A percentile compares a stretch with the other conserved stretches of the same genome.
phyloP scores from a whole-genome alignment of 1,140 invertebrate genomes.

The Eumeta japonica region DNA sequence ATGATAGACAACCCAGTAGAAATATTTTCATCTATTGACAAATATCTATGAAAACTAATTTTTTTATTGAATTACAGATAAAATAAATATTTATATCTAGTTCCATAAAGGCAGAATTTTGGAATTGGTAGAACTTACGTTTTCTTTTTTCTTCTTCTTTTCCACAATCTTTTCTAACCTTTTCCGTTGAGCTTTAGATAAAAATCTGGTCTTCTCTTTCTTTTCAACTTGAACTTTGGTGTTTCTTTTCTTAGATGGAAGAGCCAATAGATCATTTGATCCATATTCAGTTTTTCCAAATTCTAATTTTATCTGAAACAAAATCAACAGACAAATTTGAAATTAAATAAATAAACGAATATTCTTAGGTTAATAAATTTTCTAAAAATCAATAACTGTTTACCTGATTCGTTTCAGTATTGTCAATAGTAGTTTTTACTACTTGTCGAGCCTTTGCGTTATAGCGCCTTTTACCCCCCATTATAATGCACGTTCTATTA shows the following conservation, averaged over 20 bases:
- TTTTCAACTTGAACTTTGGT: slow-evolving; percentile 66
- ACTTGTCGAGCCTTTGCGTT: slow-evolving; percentile 77
- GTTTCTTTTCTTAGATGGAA: slow-evolving; percentile 80
- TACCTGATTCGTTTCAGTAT: slow-evolving; percentile 70
- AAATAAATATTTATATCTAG: background rate
- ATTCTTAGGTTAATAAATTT: slow-evolving; percentile 3
- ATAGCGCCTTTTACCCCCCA: slow-evolving; percentile 66
- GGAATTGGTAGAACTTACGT: slow-evolving; percentile 62
- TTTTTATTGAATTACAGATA: background rate
- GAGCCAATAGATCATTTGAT: slow-evolving; percentile 72
- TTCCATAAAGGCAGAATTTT: slow-evolving; percentile 4
- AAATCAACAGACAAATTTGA: slow-evolving; percentile 5
- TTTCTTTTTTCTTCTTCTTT: slow-evolving; percentile 83
- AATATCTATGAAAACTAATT: too few relatives aligned
- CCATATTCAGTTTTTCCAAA: slow-evolving; percentile 59
- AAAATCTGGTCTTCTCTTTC: slow-evolving; percentile 61
- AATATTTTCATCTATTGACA: too few relatives aligned
- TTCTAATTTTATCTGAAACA: slow-evolving; percentile 65
- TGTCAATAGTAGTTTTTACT: slow-evolving; percentile 68
- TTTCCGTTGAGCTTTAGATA: slow-evolving; percentile 87
- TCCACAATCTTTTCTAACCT: slow-evolving; percentile 83
- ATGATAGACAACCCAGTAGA: too few relatives aligned
- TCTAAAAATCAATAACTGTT: slow-evolving; percentile 2
- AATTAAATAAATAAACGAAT: slow-evolving; percentile 8
- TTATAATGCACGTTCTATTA: too few relatives aligned